Percentiles rank a stretch among this genome's conserved stretches.
These are phyloP conservation scores for Epinephelus coioides DNA, from an alignment of 2,797 vertebrate species.

Conservation along the genomic window DNA sequence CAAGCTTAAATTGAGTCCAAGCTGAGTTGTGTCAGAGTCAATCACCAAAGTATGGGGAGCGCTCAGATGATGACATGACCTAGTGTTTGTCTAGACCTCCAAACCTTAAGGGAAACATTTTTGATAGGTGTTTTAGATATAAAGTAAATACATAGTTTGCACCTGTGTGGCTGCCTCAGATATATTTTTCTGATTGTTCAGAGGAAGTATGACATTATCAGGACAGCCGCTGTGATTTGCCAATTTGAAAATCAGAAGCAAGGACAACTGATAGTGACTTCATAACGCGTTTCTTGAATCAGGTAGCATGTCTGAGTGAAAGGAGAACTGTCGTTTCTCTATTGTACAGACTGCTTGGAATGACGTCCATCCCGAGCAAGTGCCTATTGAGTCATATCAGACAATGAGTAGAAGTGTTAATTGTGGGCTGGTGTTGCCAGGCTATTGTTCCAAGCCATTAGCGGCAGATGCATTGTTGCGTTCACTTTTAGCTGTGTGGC, in stretches of 20 bases:
- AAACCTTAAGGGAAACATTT: background rate
- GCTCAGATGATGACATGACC: background rate
- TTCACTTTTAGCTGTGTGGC: constrained; percentile 21
- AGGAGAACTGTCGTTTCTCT: constrained; percentile 27
- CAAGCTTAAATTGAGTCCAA: constrained; percentile 23
- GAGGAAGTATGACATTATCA: background rate
- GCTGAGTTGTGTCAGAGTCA: constrained; percentile 9
- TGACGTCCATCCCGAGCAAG: constrained; percentile 5
- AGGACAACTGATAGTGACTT: background rate
- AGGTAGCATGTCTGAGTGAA: constrained; percentile 25
- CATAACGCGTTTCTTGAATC: background rate
- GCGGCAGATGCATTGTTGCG: constrained; percentile 30
- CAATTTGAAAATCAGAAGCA: background rate
- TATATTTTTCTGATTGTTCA: background rate
- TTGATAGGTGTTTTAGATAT: background rate
- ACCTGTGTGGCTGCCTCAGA: background rate
- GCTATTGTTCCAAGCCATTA: constrained; percentile 46
- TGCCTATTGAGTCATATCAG: constrained; percentile 40
- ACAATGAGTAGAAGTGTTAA: constrained; percentile 29
- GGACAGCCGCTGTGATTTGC: background rate
- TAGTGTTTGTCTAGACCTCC: background rate
- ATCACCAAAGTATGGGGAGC: background rate
- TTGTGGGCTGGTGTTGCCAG: constrained; percentile 30
- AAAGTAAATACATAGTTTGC: background rate
- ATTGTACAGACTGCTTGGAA: constrained; percentile 32